Conservation (phyloP, 1,140 invertebrate species). For the Anthonomus grandis region DNA sequence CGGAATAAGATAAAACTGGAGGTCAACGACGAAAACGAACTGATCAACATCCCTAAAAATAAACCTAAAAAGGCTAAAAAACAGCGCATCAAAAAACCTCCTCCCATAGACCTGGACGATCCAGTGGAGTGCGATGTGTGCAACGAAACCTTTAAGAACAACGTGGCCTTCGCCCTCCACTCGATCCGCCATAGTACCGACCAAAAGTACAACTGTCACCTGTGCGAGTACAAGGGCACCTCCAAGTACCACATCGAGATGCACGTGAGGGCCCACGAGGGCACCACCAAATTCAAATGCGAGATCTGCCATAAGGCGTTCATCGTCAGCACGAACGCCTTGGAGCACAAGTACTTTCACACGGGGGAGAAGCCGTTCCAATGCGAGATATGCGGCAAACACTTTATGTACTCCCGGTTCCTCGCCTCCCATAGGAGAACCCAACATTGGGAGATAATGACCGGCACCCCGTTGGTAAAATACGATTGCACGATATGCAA, state of each 20-base stretch:
- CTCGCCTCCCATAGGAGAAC: slow-evolving; percentile 42
- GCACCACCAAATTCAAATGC: slow-evolving; percentile 52
- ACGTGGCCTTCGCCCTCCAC: slow-evolving; percentile 37
- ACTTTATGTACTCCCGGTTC: slow-evolving; percentile 45
- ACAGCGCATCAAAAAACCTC: slow-evolving; percentile 48
- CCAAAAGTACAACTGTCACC: slow-evolving; percentile 44
- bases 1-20: too few relatives aligned
- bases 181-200: slow-evolving; percentile 43
- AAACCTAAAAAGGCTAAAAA: slow-evolving; percentile 12
- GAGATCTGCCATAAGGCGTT: slow-evolving; percentile 53
- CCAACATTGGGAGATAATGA: slow-evolving; percentile 46
- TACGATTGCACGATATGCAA: slow-evolving; percentile 43
- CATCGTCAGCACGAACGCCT: slow-evolving; percentile 50
- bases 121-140: slow-evolving; percentile 40
- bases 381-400: slow-evolving; percentile 61
- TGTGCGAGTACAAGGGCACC: slow-evolving; percentile 48
- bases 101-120: slow-evolving; percentile 50
- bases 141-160: slow-evolving; percentile 38
- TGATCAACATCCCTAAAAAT: too few relatives aligned
- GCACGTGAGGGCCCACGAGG: slow-evolving; percentile 46
- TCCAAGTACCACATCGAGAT: slow-evolving; percentile 49
- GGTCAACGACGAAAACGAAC: too few relatives aligned
- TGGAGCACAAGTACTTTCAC: slow-evolving; percentile 50
- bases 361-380: slow-evolving; percentile 59
- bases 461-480: slow-evolving; percentile 41